Conservation (phyloP, 2,888 invertebrate genomes). For the Thumatha senex region DNA sequence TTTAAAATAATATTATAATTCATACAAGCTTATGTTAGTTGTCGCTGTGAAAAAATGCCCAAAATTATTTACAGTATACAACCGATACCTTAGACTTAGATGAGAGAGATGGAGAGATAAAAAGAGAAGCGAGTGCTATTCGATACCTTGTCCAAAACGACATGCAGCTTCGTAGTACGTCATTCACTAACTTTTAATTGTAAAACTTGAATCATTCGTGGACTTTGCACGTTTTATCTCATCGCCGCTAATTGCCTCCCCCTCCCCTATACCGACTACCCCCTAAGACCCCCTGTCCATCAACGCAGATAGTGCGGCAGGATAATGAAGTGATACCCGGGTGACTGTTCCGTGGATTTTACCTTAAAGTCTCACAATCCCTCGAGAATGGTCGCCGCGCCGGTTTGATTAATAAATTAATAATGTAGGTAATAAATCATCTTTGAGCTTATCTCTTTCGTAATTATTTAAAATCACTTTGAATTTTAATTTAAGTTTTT, state of each 20-base stretch:
- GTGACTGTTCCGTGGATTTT: neutral
- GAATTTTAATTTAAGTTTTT: too few relatives aligned
- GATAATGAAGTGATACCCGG: neutral
- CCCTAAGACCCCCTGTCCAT: neutral
- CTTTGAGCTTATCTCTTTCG: neutral
- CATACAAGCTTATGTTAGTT: too few relatives aligned
- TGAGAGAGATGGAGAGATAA: too few relatives aligned
- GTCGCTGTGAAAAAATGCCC: too few relatives aligned
- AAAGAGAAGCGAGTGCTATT: neutral
- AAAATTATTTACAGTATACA: too few relatives aligned
- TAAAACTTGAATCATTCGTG: constrained; percentile 55
- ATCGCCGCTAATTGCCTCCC: constrained; percentile 45
- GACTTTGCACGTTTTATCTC: constrained; percentile 54
- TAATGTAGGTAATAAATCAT: neutral
- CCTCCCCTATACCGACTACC: neutral
- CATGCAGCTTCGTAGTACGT: constrained; percentile 10
- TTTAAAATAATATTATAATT: too few relatives aligned
- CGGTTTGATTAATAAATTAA: neutral
- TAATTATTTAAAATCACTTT: neutral
- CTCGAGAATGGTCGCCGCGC: neutral
- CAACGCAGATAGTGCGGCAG: constrained; percentile 2
- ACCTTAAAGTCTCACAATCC: neutral
- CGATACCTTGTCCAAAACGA: constrained; percentile 5
- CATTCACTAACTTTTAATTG: constrained; percentile 48
- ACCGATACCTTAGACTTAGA: too few relatives aligned